Evolutionary conservation across 2,797 vertebrate genomes (phyloP).

Genomic region (Karalla daura): DNA sequence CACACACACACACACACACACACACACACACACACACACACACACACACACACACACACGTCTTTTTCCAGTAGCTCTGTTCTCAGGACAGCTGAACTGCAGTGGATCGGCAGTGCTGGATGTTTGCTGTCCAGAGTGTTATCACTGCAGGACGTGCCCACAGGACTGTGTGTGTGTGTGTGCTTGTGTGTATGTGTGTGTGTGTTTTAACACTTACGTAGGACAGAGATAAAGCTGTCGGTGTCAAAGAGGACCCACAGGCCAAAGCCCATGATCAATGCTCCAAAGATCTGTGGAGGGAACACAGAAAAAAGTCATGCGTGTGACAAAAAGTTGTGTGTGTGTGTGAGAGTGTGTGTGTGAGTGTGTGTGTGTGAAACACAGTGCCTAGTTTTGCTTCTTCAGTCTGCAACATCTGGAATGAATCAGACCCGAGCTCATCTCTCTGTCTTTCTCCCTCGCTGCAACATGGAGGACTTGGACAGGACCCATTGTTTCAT

Average conservation of each 20-base stretch:
- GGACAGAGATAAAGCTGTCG: conserved; percentile 91
- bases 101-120: conserved; percentile 21
- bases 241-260: conserved; percentile 94
- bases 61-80: conserved; percentile 3
- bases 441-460: conserved; percentile 33
- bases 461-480: conserved; percentile 25
- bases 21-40: conserved; percentile 2
- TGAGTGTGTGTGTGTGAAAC: conserved; percentile 13
- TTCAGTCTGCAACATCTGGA: conserved; percentile 56
- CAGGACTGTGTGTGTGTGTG: neutral
- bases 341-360: conserved; percentile 12
- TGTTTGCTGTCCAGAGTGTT: conserved; percentile 11
- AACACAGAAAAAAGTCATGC: conserved; percentile 38
- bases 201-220: conserved; percentile 87
- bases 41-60: too few relatives aligned
- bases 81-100: conserved; percentile 10
- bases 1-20: conserved; percentile 1
- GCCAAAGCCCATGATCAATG: conserved; percentile 93
- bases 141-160: conserved; percentile 8
- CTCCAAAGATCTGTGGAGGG: conserved; percentile 89
- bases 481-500: conserved; percentile 10
- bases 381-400: conserved; percentile 2
- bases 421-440: conserved; percentile 44
- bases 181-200: neutral
- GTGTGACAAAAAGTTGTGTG: neutral